Evolutionary conservation across 2,113 vertebrate genomes (phyloP).

Genomic region (Oryzias javanicus): DNA sequence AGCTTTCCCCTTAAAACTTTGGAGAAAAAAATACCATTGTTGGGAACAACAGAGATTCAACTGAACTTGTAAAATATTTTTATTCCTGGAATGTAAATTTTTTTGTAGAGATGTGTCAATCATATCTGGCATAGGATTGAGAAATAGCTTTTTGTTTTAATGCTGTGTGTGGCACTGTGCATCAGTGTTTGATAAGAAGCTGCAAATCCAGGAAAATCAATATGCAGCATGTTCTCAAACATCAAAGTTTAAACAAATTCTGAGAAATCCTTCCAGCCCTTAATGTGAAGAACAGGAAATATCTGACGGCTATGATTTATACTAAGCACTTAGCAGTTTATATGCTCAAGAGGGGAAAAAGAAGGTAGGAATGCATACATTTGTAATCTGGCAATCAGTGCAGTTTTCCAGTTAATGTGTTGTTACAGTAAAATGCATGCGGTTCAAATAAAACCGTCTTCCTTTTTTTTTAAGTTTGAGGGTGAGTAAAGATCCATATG

Average conservation of each 20-base stretch:
- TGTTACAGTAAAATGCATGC: conserved; percentile 42
- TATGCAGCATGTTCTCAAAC: conserved; percentile 13
- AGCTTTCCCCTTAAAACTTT: conserved; percentile 1
- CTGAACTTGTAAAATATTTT: too few species aligned
- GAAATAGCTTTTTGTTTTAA: neutral
- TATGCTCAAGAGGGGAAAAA: conserved; percentile 11
- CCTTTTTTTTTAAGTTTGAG: conserved; percentile 30
- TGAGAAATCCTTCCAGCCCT: conserved; percentile 11
- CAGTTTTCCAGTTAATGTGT: conserved; percentile 7
- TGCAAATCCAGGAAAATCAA: conserved; percentile 10
- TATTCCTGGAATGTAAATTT: neutral
- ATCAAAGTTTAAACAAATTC: conserved; percentile 9
- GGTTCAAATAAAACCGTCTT: conserved; percentile 54
- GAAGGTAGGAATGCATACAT: conserved; percentile 39
- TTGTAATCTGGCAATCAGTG: conserved; percentile 19
- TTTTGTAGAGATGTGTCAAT: conserved; percentile 21
- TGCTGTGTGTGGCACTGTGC: neutral
- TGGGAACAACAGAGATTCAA: neutral
- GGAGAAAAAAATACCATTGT: neutral
- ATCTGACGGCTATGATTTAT: conserved; percentile 28
- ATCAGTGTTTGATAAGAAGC: neutral
- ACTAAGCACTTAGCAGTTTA: conserved; percentile 27
- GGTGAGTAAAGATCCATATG: conserved; percentile 57
- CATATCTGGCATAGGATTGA: conserved; percentile 3
- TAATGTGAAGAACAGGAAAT: conserved; percentile 16